phyloP scores from a whole-genome alignment of 2,113 vertebrate species.

The Grammomys dolichurus region DNA sequence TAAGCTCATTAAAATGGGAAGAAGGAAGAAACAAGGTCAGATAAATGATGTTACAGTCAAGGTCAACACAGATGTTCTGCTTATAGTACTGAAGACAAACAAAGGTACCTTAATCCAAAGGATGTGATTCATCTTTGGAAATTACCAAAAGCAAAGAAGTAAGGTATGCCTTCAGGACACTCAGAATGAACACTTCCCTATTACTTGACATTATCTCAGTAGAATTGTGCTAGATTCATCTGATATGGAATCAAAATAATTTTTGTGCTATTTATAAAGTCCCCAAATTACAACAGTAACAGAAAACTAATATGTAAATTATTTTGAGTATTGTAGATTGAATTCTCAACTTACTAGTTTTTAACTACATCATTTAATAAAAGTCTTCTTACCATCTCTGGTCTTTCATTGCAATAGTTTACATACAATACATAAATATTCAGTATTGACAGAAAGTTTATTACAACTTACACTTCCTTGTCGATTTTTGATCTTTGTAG shows the following conservation, averaged over 20 bases:
- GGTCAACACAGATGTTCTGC: not conserved
- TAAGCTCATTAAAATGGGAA: not conserved
- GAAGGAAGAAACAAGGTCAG: not conserved
- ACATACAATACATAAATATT: not conserved
- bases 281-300: not conserved
- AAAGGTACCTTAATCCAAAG: not conserved
- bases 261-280: not conserved
- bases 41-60: not conserved
- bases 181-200: not conserved
- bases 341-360: slow-evolving; percentile 36
- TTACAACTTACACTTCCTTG: slow-evolving; percentile 1
- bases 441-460: not conserved
- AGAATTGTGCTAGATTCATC: not conserved
- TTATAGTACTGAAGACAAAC: not conserved
- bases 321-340: not conserved
- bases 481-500: not conserved
- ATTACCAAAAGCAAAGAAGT: not conserved
- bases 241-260: not conserved
- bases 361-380: slow-evolving; percentile 41
- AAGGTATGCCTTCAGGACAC: not conserved
- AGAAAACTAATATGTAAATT: not conserved
- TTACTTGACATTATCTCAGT: not conserved
- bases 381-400: not conserved
- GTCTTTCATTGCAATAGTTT: slow-evolving; percentile 56
- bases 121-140: not conserved